phyloP scores from a whole-genome alignment of 2,797 vertebrate species.

The Todus mexicanus region DNA sequence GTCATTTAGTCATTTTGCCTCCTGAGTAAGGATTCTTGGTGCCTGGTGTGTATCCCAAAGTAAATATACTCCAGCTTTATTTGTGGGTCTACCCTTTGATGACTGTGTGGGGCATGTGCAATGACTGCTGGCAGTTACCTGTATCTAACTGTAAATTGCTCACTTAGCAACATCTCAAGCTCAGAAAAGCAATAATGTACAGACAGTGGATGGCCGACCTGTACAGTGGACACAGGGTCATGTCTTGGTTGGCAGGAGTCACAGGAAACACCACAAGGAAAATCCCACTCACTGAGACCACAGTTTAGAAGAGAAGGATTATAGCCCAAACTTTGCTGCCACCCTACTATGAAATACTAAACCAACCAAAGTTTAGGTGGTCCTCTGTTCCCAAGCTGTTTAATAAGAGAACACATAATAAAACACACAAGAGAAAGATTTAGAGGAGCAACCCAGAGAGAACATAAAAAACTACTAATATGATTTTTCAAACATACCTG shows the following conservation, averaged over 20 bases:
- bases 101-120: neutral
- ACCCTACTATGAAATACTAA: neutral
- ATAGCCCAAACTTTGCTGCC: neutral
- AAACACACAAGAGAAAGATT: neutral
- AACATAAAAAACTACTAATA: neutral
- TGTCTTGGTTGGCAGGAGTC: neutral
- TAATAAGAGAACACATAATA: neutral
- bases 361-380: neutral
- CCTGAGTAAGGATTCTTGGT: neutral
- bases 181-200: neutral
- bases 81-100: neutral
- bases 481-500: neutral
- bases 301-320: neutral
- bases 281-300: neutral
- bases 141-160: neutral
- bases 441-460: neutral
- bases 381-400: neutral
- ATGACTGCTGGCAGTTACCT: neutral
- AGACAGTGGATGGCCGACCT: neutral
- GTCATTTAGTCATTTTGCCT: neutral
- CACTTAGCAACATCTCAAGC: neutral
- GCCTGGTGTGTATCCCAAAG: neutral
- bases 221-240: neutral
- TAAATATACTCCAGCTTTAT: neutral
- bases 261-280: neutral